Evolutionary conservation across 2,888 invertebrate species (phyloP).

Genomic region (Cheilosia impressa): DNA sequence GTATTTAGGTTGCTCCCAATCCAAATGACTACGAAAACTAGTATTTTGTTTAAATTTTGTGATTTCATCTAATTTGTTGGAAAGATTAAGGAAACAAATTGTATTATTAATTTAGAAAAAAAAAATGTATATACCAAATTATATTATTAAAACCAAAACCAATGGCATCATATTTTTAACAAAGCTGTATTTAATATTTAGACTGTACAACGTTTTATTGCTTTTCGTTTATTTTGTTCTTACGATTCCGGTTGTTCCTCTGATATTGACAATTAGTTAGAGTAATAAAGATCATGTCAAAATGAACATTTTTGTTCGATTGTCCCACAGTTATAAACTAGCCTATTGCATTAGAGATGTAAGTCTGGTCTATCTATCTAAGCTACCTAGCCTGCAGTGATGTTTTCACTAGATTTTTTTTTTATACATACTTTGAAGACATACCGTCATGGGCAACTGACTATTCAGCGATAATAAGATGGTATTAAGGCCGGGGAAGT

Average conservation of each 20-base stretch:
- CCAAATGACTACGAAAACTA: conserved; percentile 48
- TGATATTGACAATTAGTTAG: conserved; percentile 42
- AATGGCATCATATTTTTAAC: conserved; percentile 79
- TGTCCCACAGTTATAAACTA: conserved; percentile 60
- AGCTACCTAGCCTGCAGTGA: no score
- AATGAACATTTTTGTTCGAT: conserved; percentile 38
- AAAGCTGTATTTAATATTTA: conserved; percentile 82
- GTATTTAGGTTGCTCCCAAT: conserved; percentile 56
- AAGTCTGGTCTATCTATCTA: no score
- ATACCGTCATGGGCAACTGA: no score
- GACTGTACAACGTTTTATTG: conserved; percentile 48
- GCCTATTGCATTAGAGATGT: no score
- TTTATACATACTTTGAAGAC: no score
- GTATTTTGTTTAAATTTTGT: conserved; percentile 46
- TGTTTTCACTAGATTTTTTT: no score
- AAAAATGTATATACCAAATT: conserved; percentile 62
- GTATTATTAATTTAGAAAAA: conserved; percentile 50
- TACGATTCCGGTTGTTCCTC: conserved; percentile 59
- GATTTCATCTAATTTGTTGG: conserved; percentile 36
- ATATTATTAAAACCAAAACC: conserved; percentile 77
- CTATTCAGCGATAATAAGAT: no score
- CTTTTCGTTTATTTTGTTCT: conserved; percentile 27
- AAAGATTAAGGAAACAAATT: conserved; percentile 31
- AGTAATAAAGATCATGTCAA: conserved; percentile 25
- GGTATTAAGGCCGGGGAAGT: no score